Base-by-base conservation (phyloP, 2,888 invertebrate genomes). In the Orthosia incerta region DNA sequence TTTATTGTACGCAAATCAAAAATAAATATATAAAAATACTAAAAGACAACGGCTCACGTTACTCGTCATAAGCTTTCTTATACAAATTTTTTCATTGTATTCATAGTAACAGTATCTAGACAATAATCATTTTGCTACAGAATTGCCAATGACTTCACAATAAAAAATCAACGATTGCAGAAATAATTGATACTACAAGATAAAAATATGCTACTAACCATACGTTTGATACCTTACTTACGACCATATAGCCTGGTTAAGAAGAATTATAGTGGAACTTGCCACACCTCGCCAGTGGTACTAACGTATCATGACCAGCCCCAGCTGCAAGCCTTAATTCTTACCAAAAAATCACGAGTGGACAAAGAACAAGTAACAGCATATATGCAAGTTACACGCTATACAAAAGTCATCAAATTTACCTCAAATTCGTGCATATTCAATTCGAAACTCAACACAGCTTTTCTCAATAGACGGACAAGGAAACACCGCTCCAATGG, bases 401-500 rank as follows among this genome's bases (percentile, higher is more conserved):
- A 13, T 20, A 23, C 18, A 16, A 53, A 60, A 50, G 15, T 50
- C 39, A 71, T 23, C 11, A 79, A 50, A 50, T 1, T 16, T 2
- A 39, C 11, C 13, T 26, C 15, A 48, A 71, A 55, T 60, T 70
- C 20, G 15, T 50, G 60, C 12, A 62, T 63, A 63, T 53, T 53
- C 46, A n/a, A 62, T 62, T 46, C 1, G 11, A 15, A 57, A 7
- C 16, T 20, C 51, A 79, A 57, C 53, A 59, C 9, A 16, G 13
- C n/a, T 23, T 31, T 31, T 48, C 46, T 39, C 45, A 51, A 50
- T 20, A 39, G 46, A 46, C 39, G 26, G 46, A 56, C 56, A 65
- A 20, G 26, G 61, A 46, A 81, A 75, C 39, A 56, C 16, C 2
- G 23, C 48, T 4, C 20, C 46, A 9, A n/a, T 81, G 7, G 39